These are phyloP conservation scores for Salvelinus alpinus DNA, from an alignment of 2,113 vertebrate genomes.

Conservation along the genomic window DNA sequence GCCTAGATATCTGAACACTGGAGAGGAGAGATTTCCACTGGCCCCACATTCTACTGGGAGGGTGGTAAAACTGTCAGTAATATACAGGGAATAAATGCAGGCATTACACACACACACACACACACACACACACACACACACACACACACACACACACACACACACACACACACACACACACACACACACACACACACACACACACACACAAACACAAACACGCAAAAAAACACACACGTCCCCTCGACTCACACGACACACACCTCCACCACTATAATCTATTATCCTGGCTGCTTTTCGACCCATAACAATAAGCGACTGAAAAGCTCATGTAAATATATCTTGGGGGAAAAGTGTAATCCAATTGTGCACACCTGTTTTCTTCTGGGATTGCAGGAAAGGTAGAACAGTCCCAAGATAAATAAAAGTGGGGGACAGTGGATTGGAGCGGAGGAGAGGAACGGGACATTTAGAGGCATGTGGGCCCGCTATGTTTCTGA, in stretches of 20 bases:
- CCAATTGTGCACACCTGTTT: conserved; percentile 30
- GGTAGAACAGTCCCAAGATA: not conserved
- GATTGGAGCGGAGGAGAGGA: conserved; percentile 23
- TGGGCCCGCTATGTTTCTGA: conserved; percentile 23
- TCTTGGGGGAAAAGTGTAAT: conserved; percentile 26
- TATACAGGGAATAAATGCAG: not conserved
- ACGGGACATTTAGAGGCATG: conserved; percentile 10
- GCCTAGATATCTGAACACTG: too few relatives aligned
- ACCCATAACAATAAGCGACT: conserved; percentile 33
- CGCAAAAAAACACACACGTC: not conserved
- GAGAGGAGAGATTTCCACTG: too few relatives aligned
- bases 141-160: not conserved
- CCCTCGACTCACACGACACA: not conserved
- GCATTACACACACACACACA: not conserved
- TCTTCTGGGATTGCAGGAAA: not conserved
- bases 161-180: not conserved
- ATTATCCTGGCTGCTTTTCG: not conserved
- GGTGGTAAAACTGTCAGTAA: not conserved
- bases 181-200: not conserved
- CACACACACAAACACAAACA: not conserved
- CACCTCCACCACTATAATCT: not conserved
- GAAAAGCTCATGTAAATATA: conserved; percentile 35
- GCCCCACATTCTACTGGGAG: too few relatives aligned
- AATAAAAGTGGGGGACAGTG: not conserved
- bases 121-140: not conserved